Percentiles rank a stretch among this genome's conserved stretches.
phyloP scores from a whole-genome alignment of 2,888 invertebrate species.

The Orthonychiurus folsomi region DNA sequence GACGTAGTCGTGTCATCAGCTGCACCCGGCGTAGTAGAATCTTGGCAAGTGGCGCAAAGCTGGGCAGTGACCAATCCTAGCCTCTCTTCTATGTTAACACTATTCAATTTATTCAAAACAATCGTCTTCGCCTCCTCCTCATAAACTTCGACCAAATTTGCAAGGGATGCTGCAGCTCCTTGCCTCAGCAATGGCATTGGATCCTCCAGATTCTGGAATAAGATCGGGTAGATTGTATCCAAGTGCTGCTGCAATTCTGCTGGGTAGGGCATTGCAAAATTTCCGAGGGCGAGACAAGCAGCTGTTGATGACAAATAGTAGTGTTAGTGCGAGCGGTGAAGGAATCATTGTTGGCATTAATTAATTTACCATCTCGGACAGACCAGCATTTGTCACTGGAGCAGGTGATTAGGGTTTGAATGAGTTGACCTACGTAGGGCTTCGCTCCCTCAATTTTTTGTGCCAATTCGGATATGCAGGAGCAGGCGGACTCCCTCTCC shows the following conservation, averaged over 20 bases:
- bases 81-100: constrained; percentile 40
- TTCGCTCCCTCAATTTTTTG: constrained; percentile 45
- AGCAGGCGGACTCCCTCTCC: constrained; percentile 51
- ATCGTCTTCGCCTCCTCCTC: constrained; percentile 43
- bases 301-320: constrained; percentile 42
- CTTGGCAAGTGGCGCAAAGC: too few relatives aligned
- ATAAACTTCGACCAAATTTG: constrained; percentile 46
- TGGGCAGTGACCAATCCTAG: constrained; percentile 33
- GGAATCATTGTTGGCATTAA: constrained; percentile 1
- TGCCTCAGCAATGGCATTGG: constrained; percentile 50
- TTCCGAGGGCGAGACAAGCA: constrained; percentile 51
- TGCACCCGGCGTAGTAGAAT: too few relatives aligned
- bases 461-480: constrained; percentile 51
- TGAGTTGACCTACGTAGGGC: constrained; percentile 45
- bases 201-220: constrained; percentile 47
- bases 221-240: constrained; percentile 46
- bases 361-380: constrained; percentile 50
- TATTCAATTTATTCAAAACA: constrained; percentile 44
- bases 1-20: too few relatives aligned
- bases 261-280: constrained; percentile 49
- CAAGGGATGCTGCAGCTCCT: constrained; percentile 50
- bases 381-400: constrained; percentile 53
- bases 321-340: neutral
- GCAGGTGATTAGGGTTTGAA: constrained; percentile 47
- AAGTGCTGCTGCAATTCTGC: constrained; percentile 45